Evolutionary conservation across 1,140 invertebrate genomes (phyloP).

Genomic region (Antheraea mylitta): DNA sequence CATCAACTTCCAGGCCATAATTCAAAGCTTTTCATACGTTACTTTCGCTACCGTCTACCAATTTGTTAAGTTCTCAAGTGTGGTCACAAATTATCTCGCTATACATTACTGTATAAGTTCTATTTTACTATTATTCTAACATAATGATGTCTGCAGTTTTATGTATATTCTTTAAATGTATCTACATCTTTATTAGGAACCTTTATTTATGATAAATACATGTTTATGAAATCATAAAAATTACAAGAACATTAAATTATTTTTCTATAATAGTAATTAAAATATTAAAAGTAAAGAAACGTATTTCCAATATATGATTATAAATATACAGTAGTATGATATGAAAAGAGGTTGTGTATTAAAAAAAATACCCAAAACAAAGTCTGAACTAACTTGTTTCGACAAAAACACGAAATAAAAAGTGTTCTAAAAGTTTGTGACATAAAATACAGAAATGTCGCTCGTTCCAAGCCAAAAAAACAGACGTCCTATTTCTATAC

Average conservation of each 20-base stretch:
- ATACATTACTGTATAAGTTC: background rate
- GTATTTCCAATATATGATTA: too few relatives aligned
- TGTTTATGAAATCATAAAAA: too few relatives aligned
- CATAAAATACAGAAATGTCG: background rate
- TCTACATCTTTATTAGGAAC: too few relatives aligned
- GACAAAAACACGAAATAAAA: background rate
- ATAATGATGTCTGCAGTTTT: background rate
- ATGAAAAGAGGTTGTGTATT: background rate
- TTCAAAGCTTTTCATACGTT: constrained; percentile 17
- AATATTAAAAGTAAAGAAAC: too few relatives aligned
- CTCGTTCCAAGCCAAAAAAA: background rate
- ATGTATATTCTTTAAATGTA: too few relatives aligned
- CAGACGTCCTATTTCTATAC: background rate
- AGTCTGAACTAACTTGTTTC: background rate
- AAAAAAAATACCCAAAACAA: background rate
- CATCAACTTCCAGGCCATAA: constrained; percentile 13
- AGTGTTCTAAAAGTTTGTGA: background rate
- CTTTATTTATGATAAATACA: too few relatives aligned
- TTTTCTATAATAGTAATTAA: too few relatives aligned
- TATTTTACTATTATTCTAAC: background rate
- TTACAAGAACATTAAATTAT: too few relatives aligned
- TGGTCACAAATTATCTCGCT: background rate
- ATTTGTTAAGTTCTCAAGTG: background rate
- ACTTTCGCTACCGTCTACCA: constrained; percentile 7
- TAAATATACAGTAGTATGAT: background rate